Evolutionary conservation across 2,113 vertebrate species (phyloP), one percentile per base, ranked within the genome.

Genomic region (Gymnorhina tibicen): DNA sequence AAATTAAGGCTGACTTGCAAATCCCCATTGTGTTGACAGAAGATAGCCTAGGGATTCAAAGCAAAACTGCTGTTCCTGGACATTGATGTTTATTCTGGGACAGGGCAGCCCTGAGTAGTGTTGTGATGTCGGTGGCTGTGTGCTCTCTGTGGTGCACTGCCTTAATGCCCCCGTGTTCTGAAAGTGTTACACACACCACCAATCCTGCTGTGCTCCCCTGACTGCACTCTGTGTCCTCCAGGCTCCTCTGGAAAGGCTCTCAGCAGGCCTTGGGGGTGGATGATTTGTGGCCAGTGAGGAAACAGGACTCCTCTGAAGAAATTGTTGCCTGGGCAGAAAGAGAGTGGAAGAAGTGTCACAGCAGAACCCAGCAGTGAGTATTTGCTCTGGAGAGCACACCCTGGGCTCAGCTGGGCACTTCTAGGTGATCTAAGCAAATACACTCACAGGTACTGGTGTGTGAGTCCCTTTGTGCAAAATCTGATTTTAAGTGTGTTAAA

Each of bases 261-360:
- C 97, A 95, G 58, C 97, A 94, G 28, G 96, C 98, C 1, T 85
- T 99, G 95, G 94, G 85, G 32, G 68, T 97, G 33, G 97, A 98
- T 70, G 99, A 99, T 94, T 96, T 99, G 82, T 99, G 99, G 99
- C 97, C 98, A 2, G 98, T 99, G 62, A 98, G 98, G n/a, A 97
- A 97, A 50, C 98, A 99, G 58, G 98, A 99, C 91, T 98, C 97
- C 5, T 99, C 99, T 3, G 94, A 98, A 58, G 98, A 98, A 93
- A 98, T 99, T 15, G 98, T 99, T 70, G 97, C 98, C 33, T 98
- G 96, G 79, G 97, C 99, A 53, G 97, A 99, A 62, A 96, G 97
- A 67, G 98, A 98, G 35, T 99, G 99, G 99, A 97, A 89, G 3
- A 97, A 97, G 33, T 67, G 10, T 62, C 18, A 5, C 6, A n/a